phyloP scores from a whole-genome alignment of 2,797 vertebrate genomes.

The Gadopsis bispinosus region DNA sequence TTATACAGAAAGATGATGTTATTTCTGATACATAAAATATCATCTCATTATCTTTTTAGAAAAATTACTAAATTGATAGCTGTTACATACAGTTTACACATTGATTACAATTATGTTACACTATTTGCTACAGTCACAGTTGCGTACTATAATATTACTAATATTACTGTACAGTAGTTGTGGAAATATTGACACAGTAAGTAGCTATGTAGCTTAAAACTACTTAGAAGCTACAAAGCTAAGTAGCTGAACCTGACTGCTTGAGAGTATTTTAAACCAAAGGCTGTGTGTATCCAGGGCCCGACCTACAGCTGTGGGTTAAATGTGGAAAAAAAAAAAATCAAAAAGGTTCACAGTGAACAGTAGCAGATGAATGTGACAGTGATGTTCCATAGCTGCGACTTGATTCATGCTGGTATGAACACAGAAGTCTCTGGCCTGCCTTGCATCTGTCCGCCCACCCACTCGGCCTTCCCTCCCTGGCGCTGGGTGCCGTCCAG shows the following conservation, averaged over 20 bases:
- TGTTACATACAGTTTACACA: no score
- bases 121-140: no score
- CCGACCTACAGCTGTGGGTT: background rate
- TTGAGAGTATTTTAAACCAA: background rate
- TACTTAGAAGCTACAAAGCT: no score
- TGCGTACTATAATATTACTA: no score
- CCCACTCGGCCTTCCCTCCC: constrained; percentile 26
- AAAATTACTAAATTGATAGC: no score
- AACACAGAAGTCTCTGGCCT: constrained; percentile 54
- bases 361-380: constrained; percentile 38
- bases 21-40: no score
- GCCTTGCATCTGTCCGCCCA: constrained; percentile 53
- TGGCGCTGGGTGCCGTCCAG: constrained; percentile 45
- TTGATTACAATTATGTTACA: no score
- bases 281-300: background rate
- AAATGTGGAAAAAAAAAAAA: background rate
- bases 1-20: no score
- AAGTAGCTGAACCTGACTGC: background rate
- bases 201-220: no score
- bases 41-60: no score
- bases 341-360: background rate
- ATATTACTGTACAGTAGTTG: no score
- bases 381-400: constrained; percentile 27
- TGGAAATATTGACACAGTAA: no score
- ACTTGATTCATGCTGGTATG: constrained; percentile 44